Conservation (phyloP, 2,797 vertebrate genomes). For the Chrysocyon brachyurus region DNA sequence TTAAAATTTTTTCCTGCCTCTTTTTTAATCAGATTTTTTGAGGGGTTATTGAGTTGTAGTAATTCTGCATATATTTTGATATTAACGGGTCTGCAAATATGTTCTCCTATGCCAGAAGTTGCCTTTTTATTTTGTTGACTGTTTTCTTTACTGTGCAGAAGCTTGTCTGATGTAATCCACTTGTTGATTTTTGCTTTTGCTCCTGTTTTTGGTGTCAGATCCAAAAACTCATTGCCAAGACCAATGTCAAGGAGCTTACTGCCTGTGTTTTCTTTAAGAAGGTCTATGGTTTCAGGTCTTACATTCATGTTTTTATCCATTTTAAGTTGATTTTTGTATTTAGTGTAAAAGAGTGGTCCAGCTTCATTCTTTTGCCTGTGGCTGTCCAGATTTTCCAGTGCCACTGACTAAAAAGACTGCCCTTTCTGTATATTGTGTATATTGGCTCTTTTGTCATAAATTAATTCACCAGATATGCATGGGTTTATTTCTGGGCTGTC, state of each 20-base stretch:
- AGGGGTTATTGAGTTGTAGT: not conserved
- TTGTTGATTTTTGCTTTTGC: not conserved
- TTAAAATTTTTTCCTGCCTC: not conserved
- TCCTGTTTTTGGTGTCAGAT: not conserved
- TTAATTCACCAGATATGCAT: not conserved
- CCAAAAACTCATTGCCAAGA: not conserved
- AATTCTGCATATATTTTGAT: not conserved
- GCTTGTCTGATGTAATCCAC: not conserved
- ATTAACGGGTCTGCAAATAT: conserved; percentile 1
- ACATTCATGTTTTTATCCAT: not conserved
- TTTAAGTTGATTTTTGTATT: not conserved
- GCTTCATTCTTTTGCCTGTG: not conserved
- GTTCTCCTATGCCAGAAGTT: not conserved
- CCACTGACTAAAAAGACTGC: not conserved
- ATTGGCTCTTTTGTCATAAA: not conserved
- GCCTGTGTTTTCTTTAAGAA: not conserved
- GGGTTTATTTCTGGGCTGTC: not conserved
- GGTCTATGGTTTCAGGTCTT: not conserved
- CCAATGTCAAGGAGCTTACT: not conserved
- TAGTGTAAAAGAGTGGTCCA: not conserved
- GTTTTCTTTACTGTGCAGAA: not conserved
- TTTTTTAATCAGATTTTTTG: not conserved
- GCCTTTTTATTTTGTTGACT: not conserved
- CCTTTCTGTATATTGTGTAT: not conserved
- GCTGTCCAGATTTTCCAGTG: not conserved